Evolutionary conservation across 2,113 vertebrate genomes (phyloP), one percentile per base, ranked within the genome.

Genomic region (Otus sunia): DNA sequence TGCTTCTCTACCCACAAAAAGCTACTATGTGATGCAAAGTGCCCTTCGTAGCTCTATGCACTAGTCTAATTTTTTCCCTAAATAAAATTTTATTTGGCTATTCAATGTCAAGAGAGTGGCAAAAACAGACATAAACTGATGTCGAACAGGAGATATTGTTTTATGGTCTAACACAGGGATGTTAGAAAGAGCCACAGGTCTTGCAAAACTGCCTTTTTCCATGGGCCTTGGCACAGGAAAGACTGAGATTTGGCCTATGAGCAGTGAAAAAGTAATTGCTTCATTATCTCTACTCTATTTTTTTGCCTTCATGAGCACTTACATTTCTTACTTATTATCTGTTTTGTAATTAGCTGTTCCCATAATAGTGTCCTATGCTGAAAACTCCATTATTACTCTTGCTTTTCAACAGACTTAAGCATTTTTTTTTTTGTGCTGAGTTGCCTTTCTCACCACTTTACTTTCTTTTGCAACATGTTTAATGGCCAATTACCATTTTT

Each of bases 401-500:
- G 58, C 52, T 97, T 87, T 96, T 94, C 36, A 45, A 96, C 71
- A 80, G 43, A 97, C 11, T 94, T 90, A 94, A 96, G 90, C 92
- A 74, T 89, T 96, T 96, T 97, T 66, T 49, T 49, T 82, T 94
- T 97, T 88, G 79, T 97, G 95, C 96, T 97, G 94, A 98, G 87
- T 86, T 97, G 95, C 49, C 30, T 93, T 92, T 96, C 77, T 92
- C 86, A 29, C 67, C 60, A 83, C 62, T 92, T 97, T 95, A 90
- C 89, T 96, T 97, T 95, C 50, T 96, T 96, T 95, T 90, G 82
- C 50, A 97, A 95, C 76, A 91, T 86, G 34, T 95, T 97, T 98
- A 97, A 96, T 97, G 93, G 77, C 64, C 95, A 96, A 98, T 97
- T 97, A 97, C 64, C 72, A 92, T 87, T 97, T 97, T 89, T 96